Base-by-base conservation (phyloP, 2,113 vertebrate genomes). In the Athene noctua region DNA sequence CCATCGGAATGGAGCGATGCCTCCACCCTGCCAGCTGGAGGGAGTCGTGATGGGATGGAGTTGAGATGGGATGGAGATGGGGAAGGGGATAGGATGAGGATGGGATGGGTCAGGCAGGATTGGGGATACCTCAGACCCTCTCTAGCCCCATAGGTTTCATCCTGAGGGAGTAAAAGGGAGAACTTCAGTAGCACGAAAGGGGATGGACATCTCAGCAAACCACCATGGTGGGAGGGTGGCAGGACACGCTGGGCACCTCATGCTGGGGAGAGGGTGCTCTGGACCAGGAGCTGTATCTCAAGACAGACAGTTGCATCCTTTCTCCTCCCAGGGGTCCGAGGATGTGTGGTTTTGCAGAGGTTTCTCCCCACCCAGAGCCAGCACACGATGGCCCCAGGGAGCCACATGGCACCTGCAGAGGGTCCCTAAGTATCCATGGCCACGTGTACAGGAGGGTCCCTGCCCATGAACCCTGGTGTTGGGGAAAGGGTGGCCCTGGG, bases 341-440 rank as follows among this genome's bases (percentile, higher is more conserved):
- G 27, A 20, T 0, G 0, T 47, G 70, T 32, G 30, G 29, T 29
- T 92, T 47, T 72, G 72, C 49, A 70, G 58, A 34, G 44, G 49
- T 40, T 83, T 30, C 20, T 73, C 32, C 38, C 7, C 14, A 8
- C 5, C 2, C 59, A 77, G 20, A 80, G 7, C 30, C 46, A 36
- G 44, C 1, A 1, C 3, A 5, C 0, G 0, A 30, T 32, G 29
- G 36, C 18, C 49, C 27, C n/a, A 30, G 29, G 38, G 67, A 80
- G 42, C 51, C 0, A 0, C 21, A 5, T 3, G 51, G 78, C 15
- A n/a, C 61, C 36, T 66, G 5, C 68, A 70, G 27, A 5, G 38
- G 15, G 42, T 86, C 44, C 58, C 44, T 71, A 44, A 0, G 23
- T 27, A 21, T 16, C 32, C 75, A 27, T 0, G 1, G 40, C 44